Evolutionary conservation across 2,797 vertebrate species (phyloP).

Genomic region (Sebastolobus alascanus): DNA sequence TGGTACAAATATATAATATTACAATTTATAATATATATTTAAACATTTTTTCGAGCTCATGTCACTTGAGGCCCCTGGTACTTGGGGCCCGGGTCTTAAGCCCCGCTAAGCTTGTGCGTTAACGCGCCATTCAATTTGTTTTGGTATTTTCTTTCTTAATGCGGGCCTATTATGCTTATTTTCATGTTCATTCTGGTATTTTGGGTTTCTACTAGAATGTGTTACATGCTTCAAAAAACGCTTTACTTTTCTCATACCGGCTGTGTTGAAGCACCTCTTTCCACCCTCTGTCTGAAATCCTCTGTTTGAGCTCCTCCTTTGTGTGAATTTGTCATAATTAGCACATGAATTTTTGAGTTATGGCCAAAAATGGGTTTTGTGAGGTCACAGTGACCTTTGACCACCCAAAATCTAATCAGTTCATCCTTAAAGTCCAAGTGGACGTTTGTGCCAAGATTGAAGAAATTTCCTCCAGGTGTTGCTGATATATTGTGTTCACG

Average conservation of each 20-base stretch:
- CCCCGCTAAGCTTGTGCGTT: background rate
- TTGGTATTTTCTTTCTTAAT: background rate
- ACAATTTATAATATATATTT: background rate
- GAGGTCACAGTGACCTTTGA: no score
- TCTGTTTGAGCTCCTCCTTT: background rate
- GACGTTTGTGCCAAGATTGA: background rate
- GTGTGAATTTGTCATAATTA: background rate
- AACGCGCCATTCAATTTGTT: background rate
- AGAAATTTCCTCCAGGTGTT: background rate
- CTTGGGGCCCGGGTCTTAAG: background rate
- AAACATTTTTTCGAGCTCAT: background rate
- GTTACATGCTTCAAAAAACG: no score
- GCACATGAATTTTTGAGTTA: background rate
- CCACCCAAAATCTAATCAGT: no score
- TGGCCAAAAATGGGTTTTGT: background rate
- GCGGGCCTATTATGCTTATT: no score
- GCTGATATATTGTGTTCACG: background rate
- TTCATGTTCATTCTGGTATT: no score
- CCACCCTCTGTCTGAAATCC: background rate
- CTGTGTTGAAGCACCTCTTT: no score
- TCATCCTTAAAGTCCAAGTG: no score
- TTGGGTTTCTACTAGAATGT: no score
- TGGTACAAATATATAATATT: background rate
- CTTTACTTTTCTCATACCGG: no score
- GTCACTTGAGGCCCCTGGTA: background rate